These are phyloP conservation scores for Colius striatus DNA, from an alignment of 2,113 vertebrate species.

Conservation along the genomic window DNA sequence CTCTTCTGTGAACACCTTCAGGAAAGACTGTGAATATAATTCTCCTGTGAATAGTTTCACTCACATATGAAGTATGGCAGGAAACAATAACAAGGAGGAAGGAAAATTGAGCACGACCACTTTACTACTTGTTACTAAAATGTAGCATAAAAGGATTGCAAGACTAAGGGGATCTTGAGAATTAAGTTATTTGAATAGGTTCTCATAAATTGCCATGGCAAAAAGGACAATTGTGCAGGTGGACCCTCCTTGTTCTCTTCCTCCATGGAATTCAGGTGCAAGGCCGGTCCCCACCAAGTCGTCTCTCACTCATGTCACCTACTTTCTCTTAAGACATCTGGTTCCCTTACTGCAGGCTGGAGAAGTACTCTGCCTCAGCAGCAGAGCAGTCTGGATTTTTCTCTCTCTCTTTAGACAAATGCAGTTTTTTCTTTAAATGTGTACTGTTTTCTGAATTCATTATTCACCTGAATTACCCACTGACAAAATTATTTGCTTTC, in stretches of 20 bases:
- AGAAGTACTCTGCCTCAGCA: background rate
- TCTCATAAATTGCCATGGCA: constrained; percentile 2
- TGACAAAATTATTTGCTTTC: background rate
- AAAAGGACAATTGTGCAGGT: background rate
- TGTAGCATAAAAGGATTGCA: background rate
- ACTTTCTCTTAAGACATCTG: background rate
- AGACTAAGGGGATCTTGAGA: constrained; percentile 21
- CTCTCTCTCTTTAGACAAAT: background rate
- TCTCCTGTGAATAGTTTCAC: constrained; percentile 5
- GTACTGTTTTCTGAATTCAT: background rate
- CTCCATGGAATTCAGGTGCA: background rate
- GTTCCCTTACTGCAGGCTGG: background rate
- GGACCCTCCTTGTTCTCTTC: background rate
- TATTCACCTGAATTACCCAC: background rate
- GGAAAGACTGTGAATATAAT: constrained; percentile 21
- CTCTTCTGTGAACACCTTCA: background rate
- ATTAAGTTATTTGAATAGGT: constrained; percentile 12
- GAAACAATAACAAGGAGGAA: constrained; percentile 60
- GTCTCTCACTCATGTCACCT: background rate
- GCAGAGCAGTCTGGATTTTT: background rate
- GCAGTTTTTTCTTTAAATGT: background rate
- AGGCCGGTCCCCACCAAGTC: background rate
- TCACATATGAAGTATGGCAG: constrained; percentile 14
- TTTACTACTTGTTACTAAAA: constrained; percentile 30
- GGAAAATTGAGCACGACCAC: constrained; percentile 25